A percentile compares a stretch with the other conserved stretches of the same genome.
These are phyloP conservation scores for Hyles vespertilio DNA, from an alignment of 1,140 invertebrate species.

Conservation along the genomic window DNA sequence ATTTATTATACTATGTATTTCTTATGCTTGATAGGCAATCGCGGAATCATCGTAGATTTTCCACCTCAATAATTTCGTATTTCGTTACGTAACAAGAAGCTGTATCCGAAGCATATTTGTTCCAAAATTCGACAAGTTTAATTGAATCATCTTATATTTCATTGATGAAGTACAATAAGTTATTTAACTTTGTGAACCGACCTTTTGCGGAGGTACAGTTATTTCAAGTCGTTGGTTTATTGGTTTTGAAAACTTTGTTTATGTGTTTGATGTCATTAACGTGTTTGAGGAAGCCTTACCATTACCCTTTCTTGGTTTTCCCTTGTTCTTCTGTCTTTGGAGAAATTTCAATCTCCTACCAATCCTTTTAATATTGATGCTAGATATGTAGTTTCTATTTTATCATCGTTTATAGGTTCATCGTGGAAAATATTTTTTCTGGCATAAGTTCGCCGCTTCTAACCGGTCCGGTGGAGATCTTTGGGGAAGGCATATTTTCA, in stretches of 20 bases:
- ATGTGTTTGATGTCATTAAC: not conserved
- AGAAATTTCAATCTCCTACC: no score
- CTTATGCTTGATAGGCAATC: not conserved
- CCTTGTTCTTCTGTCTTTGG: no score
- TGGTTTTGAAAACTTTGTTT: not conserved
- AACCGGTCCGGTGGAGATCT: no score
- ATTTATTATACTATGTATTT: not conserved
- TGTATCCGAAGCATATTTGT: not conserved
- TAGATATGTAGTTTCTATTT: no score
- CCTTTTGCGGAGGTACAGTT: not conserved
- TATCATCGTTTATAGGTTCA: no score
- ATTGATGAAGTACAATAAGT: not conserved
- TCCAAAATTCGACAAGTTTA: constrained; percentile 1
- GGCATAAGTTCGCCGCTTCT: no score
- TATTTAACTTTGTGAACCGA: constrained; percentile 1
- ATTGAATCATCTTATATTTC: constrained; percentile 5
- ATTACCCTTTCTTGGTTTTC: no score
- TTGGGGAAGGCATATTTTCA: no score
- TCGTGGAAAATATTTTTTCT: no score
- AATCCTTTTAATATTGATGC: no score
- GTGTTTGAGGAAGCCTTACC: no score
- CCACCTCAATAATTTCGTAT: constrained; percentile 14
- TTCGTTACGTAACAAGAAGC: constrained; percentile 10
- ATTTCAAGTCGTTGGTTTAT: not conserved
- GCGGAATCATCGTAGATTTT: constrained; percentile 9